Conservation (phyloP, 2,888 invertebrate species). For the Tipula lateralis region DNA sequence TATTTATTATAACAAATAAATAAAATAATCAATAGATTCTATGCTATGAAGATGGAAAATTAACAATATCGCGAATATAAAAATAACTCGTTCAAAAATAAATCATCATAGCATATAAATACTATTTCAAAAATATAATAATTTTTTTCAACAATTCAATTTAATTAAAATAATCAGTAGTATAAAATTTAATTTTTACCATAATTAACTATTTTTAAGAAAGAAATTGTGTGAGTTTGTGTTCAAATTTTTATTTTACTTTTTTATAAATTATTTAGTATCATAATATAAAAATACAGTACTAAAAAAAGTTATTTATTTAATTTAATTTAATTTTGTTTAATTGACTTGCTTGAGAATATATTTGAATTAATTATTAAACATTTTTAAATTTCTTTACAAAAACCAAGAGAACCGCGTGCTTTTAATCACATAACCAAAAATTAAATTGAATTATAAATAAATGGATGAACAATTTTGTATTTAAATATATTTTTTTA, state of each 20-base stretch:
- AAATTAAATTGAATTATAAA: neutral
- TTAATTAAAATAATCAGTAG: neutral
- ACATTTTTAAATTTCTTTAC: neutral
- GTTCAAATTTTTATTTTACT: neutral
- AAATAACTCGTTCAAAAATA: neutral
- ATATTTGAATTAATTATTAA: neutral
- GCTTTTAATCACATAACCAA: neutral
- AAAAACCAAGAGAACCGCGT: neutral
- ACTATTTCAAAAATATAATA: neutral
- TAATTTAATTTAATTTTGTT: neutral
- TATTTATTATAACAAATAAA: neutral
- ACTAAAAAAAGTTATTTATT: neutral
- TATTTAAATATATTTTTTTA: neutral
- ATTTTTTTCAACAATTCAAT: neutral
- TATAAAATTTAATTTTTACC: neutral
- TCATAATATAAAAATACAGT: neutral
- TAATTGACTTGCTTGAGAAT: constrained; percentile 24
- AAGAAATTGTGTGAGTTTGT: constrained; percentile 1
- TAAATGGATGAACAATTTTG: neutral
- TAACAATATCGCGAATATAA: neutral
- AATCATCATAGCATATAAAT: neutral
- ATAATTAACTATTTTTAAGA: neutral
- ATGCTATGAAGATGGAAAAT: neutral
- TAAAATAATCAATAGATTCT: neutral
- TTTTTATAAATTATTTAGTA: constrained; percentile 11